Evolutionary conservation across 2,888 invertebrate genomes (phyloP), one percentile per base, ranked within the genome.

Genomic region (Globia sparganii): DNA sequence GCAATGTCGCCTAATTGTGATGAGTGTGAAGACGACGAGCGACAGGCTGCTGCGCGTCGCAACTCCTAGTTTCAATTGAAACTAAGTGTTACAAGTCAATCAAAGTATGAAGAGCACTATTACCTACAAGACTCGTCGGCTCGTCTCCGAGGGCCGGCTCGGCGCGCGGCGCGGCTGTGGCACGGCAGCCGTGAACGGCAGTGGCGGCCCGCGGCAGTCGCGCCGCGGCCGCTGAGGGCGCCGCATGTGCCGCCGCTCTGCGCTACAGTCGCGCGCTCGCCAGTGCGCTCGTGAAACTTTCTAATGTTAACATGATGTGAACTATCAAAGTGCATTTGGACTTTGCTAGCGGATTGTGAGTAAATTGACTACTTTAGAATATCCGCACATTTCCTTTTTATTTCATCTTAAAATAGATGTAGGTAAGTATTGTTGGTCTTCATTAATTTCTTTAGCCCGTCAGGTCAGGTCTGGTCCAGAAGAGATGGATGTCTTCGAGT

Each of bases 251-350:
- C 46, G 49, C 25, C 34, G 4, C 31, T 34, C 18, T 21, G 68
- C 11, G 18, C 18, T 34, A 1, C 53, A n/a, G 18, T 34, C 18
- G 71, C 40, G 46, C 15, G n/a, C 15, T n/a, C 67, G 18, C n/a
- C 61, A 46, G 43, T 70, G 61, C 49, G 28, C n/a, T 61, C 73
- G 73, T 40, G 46, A 68, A 82, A 82, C 81, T 82, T 83, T 64
- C 4, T 53, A 31, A 71, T 78, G 62, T 25, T 71, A 43, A 61
- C 40, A 21, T n/a, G 28, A 65, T 68, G 68, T 71, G 73, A 70
- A 34, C 25, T 34, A 13, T 67, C 28, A 13, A 66, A 71, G 78
- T 71, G 67, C 25, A 28, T 67, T 72, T 49, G 53, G 13, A 68
- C 25, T 68, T 71, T 64, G 5, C 49, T 3, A 31, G 62, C 65